Evolutionary conservation across 2,113 vertebrate genomes (phyloP).

Genomic region (Porphyrio hochstetteri): DNA sequence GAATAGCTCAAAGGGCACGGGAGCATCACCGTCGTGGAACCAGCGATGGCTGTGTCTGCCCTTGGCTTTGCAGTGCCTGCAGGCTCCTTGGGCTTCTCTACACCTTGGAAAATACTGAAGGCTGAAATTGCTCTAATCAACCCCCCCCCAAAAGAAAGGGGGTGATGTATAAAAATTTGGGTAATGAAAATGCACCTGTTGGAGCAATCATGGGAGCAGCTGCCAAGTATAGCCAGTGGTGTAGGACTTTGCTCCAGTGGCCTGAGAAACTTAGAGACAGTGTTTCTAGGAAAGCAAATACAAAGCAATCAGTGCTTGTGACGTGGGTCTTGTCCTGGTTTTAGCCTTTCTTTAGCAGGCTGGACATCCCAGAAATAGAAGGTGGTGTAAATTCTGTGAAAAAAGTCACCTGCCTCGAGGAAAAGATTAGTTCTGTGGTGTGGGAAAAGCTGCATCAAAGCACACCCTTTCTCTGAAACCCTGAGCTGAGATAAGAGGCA

Average conservation of each 20-base stretch:
- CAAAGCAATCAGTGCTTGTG: not conserved
- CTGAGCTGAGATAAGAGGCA: not conserved
- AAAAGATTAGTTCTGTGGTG: not conserved
- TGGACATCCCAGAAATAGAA: not conserved
- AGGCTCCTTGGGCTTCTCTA: not conserved
- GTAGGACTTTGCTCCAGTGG: conserved; percentile 33
- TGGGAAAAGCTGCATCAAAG: not conserved
- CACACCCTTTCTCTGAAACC: not conserved
- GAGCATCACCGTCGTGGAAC: not conserved
- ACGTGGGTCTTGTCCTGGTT: not conserved
- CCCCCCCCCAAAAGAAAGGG: fast-evolving
- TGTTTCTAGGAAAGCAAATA: not conserved
- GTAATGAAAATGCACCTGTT: not conserved
- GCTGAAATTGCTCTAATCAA: not conserved
- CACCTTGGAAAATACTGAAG: not conserved
- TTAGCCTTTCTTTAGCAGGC: not conserved
- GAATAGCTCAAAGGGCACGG: not conserved
- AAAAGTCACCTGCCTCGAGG: not conserved
- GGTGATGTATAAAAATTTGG: not conserved
- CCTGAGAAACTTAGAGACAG: not conserved
- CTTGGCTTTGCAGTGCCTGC: not conserved
- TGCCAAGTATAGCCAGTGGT: not conserved
- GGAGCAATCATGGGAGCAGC: not conserved
- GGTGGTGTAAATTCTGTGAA: not conserved
- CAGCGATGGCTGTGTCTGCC: not conserved